phyloP scores from a whole-genome alignment of 2,888 invertebrate genomes.

The Pristionchus maxplancki region DNA sequence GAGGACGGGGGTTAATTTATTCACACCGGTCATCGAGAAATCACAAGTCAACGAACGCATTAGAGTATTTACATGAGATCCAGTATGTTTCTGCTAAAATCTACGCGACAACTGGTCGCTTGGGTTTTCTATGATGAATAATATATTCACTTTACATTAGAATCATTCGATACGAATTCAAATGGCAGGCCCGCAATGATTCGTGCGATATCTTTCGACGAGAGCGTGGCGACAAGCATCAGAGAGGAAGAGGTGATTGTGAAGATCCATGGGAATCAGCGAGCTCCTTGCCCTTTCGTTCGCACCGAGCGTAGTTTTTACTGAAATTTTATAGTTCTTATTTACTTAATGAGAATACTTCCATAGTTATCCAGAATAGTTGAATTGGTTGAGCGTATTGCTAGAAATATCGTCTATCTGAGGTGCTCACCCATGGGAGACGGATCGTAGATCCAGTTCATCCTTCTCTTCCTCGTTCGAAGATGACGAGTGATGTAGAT shows the following conservation, averaged over 20 bases:
- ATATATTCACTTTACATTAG: background rate
- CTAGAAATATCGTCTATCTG: too few relatives aligned
- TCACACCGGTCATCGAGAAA: background rate
- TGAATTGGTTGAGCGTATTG: too few relatives aligned
- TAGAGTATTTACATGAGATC: background rate
- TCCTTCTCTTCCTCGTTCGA: background rate
- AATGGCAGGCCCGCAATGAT: background rate
- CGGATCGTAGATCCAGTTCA: constrained; percentile 26
- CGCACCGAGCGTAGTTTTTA: background rate
- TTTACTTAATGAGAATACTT: background rate
- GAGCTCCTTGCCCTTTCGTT: background rate
- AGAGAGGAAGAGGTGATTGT: constrained; percentile 22
- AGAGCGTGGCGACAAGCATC: background rate
- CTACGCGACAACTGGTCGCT: background rate
- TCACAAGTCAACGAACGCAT: constrained; percentile 4
- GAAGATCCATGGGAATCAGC: constrained; percentile 19
- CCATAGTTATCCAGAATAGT: too few relatives aligned
- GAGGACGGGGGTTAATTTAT: background rate
- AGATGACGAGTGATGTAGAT: constrained; percentile 27
- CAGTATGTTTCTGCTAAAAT: background rate
- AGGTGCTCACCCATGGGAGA: background rate
- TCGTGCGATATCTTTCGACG: constrained; percentile 1
- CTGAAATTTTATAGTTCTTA: background rate
- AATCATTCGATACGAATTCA: background rate
- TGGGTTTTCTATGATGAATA: background rate